phyloP scores from a whole-genome alignment of 2,797 vertebrate genomes.

The Zenarchopterus dispar region DNA sequence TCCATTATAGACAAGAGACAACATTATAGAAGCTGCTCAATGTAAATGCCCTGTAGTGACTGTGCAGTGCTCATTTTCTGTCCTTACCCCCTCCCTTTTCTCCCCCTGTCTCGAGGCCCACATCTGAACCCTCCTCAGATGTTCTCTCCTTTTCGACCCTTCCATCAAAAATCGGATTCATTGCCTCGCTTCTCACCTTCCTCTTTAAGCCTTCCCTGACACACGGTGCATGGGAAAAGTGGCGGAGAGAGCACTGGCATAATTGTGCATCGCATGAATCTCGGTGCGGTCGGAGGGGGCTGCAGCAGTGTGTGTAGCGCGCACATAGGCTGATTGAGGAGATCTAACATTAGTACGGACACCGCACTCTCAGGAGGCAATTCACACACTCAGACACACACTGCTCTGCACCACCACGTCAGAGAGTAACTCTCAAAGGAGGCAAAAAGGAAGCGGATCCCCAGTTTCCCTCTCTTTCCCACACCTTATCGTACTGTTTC shows the following conservation, averaged over 20 bases:
- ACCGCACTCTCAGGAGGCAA: conserved; percentile 74
- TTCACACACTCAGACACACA: conserved; percentile 57
- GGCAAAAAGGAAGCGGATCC: conserved; percentile 29
- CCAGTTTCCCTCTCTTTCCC: conserved; percentile 17
- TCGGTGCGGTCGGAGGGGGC: conserved; percentile 61
- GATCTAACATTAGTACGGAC: conserved; percentile 79
- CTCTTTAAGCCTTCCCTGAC: conserved; percentile 17
- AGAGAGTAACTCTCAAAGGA: conserved; percentile 46
- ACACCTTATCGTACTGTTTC: neutral
- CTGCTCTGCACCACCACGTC: conserved; percentile 62
- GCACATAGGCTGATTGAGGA: conserved; percentile 67
- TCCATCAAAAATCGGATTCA: neutral
- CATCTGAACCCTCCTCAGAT: neutral
- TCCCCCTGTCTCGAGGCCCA: conserved; percentile 4
- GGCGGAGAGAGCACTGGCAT: conserved; percentile 52
- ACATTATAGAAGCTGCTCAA: conserved; percentile 35
- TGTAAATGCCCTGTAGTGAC: conserved; percentile 30
- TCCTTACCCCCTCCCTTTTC: neutral
- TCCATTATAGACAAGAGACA: conserved; percentile 49
- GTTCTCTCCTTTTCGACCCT: conserved; percentile 9
- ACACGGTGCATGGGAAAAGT: conserved; percentile 44
- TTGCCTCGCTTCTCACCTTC: neutral
- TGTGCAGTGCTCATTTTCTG: conserved; percentile 52
- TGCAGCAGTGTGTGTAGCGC: conserved; percentile 70
- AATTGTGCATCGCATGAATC: conserved; percentile 67